A percentile compares a stretch with the other conserved stretches of the same genome.
Evolutionary conservation across 2,888 invertebrate genomes (phyloP).

Genomic region (Aspidapion aeneum): DNA sequence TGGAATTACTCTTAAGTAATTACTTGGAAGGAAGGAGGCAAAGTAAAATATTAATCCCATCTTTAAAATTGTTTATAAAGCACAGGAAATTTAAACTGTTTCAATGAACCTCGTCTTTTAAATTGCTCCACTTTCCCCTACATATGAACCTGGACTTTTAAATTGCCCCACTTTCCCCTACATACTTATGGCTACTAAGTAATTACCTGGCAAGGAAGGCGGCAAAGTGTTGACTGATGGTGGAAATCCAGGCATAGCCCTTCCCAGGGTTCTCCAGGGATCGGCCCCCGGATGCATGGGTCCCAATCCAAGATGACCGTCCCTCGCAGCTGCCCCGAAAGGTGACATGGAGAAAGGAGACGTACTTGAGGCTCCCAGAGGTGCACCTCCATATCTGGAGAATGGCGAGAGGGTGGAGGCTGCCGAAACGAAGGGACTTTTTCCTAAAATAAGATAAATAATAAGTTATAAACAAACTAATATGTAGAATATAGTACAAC

Average conservation of each 20-base stretch:
- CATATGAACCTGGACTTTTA: no score
- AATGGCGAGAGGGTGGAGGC: constrained; percentile 75
- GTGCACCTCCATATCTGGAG: constrained; percentile 68
- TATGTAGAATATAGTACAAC: background rate
- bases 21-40: no score
- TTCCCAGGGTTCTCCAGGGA: constrained; percentile 67
- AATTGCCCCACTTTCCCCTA: no score
- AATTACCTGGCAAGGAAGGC: constrained; percentile 43
- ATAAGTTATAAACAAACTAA: constrained; percentile 5
- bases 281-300: constrained; percentile 62
- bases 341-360: constrained; percentile 68
- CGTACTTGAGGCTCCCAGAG: constrained; percentile 50
- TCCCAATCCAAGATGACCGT: constrained; percentile 39
- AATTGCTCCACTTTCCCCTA: no score
- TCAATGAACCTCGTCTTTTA: no score
- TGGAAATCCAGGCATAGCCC: constrained; percentile 53
- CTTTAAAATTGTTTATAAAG: no score
- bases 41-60: no score
- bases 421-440: constrained; percentile 42
- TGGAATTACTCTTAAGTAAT: no score
- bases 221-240: constrained; percentile 49
- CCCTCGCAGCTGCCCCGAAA: constrained; percentile 53
- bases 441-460: constrained; percentile 31
- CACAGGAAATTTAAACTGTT: no score
- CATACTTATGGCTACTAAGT: no score